phyloP scores from a whole-genome alignment of 2,888 invertebrate genomes.

The Hyalella azteca region DNA sequence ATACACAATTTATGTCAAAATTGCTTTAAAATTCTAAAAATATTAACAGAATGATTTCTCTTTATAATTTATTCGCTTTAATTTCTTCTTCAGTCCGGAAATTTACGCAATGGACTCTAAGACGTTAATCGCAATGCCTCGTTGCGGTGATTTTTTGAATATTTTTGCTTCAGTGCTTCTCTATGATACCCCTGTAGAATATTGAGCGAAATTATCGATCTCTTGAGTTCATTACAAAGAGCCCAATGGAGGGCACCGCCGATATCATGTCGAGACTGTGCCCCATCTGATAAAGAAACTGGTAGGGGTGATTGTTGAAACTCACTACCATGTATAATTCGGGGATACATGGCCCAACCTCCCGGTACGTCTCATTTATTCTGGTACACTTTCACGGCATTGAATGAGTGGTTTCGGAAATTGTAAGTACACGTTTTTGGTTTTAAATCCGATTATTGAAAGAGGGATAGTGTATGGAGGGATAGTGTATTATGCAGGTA shows the following conservation, averaged over 20 bases:
- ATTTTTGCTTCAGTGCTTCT: constrained; percentile 1
- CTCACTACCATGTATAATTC: neutral
- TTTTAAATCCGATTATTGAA: too few species aligned
- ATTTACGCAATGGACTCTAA: too few species aligned
- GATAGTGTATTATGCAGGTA: too few species aligned
- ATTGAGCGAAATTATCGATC: constrained; percentile 3
- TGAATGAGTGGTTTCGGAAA: too few species aligned
- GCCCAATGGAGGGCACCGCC: neutral
- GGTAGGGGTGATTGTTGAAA: neutral
- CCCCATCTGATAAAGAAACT: constrained; percentile 21
- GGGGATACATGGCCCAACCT: neutral
- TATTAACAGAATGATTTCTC: too few species aligned
- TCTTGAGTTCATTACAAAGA: neutral
- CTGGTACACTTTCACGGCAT: neutral
- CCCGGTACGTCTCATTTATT: neutral
- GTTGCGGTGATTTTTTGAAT: neutral
- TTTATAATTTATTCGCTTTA: too few species aligned
- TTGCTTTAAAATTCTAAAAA: too few species aligned
- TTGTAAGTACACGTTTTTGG: too few species aligned
- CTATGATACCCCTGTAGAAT: neutral
- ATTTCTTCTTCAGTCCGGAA: too few species aligned
- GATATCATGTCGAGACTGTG: constrained; percentile 20
- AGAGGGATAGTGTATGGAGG: too few species aligned
- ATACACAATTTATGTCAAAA: too few species aligned
- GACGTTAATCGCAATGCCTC: neutral